Percentiles rank a stretch among this genome's conserved stretches.
Evolutionary conservation across 2,113 vertebrate species (phyloP).

Genomic region (Pagrus major): DNA sequence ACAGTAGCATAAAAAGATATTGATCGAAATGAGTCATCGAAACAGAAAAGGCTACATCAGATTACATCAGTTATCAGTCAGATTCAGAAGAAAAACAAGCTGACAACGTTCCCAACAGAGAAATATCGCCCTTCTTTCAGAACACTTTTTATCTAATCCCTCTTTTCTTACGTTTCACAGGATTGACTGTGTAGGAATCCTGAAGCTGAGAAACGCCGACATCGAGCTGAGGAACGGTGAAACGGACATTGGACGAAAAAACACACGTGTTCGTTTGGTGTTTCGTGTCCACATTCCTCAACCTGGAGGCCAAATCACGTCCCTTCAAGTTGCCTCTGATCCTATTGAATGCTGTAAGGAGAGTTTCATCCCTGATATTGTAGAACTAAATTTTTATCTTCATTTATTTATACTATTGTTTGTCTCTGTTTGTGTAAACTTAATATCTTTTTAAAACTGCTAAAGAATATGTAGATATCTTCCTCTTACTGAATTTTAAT

Average conservation of each 20-base stretch:
- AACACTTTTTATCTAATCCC: background rate
- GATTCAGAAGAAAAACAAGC: background rate
- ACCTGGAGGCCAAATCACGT: slow-evolving; percentile 85
- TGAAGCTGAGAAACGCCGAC: slow-evolving; percentile 96
- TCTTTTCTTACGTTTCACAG: slow-evolving; percentile 71
- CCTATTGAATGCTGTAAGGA: slow-evolving; percentile 98
- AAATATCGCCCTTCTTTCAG: background rate
- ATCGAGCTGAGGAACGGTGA: slow-evolving; percentile 96
- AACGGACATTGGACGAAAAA: slow-evolving; percentile 96
- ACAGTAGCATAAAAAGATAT: background rate
- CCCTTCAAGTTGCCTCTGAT: slow-evolving; percentile 92
- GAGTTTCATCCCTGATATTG: background rate
- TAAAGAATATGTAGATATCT: background rate
- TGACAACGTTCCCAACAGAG: background rate
- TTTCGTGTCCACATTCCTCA: slow-evolving; percentile 95
- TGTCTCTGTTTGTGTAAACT: background rate
- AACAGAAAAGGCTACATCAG: background rate
- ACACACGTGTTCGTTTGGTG: slow-evolving; percentile 94
- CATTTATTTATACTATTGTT: background rate
- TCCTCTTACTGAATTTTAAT: too few relatives aligned
- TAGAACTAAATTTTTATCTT: background rate
- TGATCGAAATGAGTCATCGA: background rate
- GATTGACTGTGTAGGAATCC: slow-evolving; percentile 97
- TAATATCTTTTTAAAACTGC: background rate
- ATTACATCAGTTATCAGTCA: background rate